Conservation (phyloP, 2,113 vertebrate species). For the Syrmaticus mikado region DNA sequence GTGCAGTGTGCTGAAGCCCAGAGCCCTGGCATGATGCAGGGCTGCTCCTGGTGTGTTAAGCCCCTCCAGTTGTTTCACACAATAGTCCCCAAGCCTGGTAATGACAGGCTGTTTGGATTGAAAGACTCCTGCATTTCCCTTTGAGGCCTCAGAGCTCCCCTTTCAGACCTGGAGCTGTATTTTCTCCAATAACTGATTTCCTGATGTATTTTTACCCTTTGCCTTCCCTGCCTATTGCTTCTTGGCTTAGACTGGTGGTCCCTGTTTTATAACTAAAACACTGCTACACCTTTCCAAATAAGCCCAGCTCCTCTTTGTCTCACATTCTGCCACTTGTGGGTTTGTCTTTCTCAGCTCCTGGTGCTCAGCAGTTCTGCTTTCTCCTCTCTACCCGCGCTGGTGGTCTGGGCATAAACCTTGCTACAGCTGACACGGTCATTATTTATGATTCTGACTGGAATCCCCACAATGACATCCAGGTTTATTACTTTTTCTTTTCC, state of each 20-base stretch:
- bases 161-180: background rate
- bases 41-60: fast-evolving
- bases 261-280: background rate
- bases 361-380: conserved; percentile 99
- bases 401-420: conserved; percentile 96
- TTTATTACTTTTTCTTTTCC: conserved; percentile 61
- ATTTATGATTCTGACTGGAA: conserved; percentile 99
- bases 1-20: fast-evolving
- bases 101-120: background rate
- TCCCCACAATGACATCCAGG: conserved; percentile 99
- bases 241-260: fast-evolving
- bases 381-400: conserved; percentile 95
- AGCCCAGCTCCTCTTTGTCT: background rate
- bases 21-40: background rate
- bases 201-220: background rate
- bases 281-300: background rate
- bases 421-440: conserved; percentile 95
- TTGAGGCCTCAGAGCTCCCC: background rate
- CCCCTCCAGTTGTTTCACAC: background rate
- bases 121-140: background rate
- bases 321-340: conserved; percentile 1
- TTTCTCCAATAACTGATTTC: background rate
- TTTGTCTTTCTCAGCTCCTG: conserved; percentile 86
- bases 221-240: background rate
- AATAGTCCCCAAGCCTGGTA: background rate